Base-by-base conservation (phyloP, 2,113 vertebrate species). In the Rhinopomastus cyanomelas region DNA sequence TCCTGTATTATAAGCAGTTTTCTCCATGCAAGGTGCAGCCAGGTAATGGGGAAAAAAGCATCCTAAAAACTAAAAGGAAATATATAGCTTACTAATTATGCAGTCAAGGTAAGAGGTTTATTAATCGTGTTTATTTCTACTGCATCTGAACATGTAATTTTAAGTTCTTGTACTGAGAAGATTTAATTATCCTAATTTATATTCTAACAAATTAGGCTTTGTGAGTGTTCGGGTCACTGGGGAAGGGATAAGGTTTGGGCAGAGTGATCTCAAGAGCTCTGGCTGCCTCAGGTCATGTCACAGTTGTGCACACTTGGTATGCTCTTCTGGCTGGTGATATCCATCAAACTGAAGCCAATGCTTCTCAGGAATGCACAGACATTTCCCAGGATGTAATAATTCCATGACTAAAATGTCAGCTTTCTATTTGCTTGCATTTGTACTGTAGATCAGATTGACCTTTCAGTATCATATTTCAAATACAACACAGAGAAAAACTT, bases 351-450 rank as follows among this genome's bases (percentile, higher is more conserved):
- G 69, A 94, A 88, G 78, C 51, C 83, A 90, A 16, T 62, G 30
- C 56, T 93, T 84, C 71, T 90, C 67, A 87, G 81, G 88, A 94
- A 90, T 59, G 73, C 77, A 84, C 62, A 91, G 39, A 94, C 81
- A 81, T 91, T 91, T 89, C 80, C 92, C 57, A 42, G 57, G 21
- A 81, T 59, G 36, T 34, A 87, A 72, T 87, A 32, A 81, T 77
- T 87, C 71, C 78, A 71, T 36, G 21, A 80, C 29, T 88, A 79
- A 87, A 92, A 80, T 44, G 55, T 76, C 67, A 85, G 64, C 71
- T 66, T 86, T 94, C 55, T 69, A 60, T 79, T 61, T 88, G 23
- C 48, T 82, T 80, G 37, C 37, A 82, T 69, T 90, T 94, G 79
- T 87, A 25, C 29, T 69, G 66, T 30, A 65, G 37, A 68, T 81